Conservation (phyloP, 2,797 vertebrate genomes). For the Jordanella pulchra region DNA sequence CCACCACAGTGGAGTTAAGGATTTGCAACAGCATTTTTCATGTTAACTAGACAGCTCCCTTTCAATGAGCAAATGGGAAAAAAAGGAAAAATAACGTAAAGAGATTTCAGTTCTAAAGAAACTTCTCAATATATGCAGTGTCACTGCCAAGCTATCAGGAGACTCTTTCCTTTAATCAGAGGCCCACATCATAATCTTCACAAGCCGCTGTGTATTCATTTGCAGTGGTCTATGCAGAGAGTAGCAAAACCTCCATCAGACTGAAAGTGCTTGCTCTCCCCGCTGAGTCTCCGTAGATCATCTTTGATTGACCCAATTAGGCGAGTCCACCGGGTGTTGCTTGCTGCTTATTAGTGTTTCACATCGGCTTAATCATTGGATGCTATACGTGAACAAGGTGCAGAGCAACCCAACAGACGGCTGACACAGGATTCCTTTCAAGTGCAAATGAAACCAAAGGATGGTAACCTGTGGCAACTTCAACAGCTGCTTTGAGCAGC, state of each 20-base stretch:
- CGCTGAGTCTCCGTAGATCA: conserved; percentile 63
- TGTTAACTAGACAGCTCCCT: conserved; percentile 59
- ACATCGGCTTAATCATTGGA: conserved; percentile 72
- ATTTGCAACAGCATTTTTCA: conserved; percentile 60
- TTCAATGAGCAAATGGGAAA: conserved; percentile 25
- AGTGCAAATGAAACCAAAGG: conserved; percentile 68
- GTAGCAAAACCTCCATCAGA: conserved; percentile 48
- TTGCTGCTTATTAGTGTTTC: conserved; percentile 76
- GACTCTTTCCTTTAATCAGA: conserved; percentile 67
- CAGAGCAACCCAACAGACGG: conserved; percentile 62
- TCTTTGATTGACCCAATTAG: conserved; percentile 80
- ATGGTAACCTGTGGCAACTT: conserved; percentile 56
- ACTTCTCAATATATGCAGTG: conserved; percentile 53
- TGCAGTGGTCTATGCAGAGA: conserved; percentile 48
- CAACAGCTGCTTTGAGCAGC: conserved; percentile 49
- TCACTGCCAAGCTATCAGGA: conserved; percentile 56
- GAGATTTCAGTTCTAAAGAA: conserved; percentile 60
- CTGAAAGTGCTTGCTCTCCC: conserved; percentile 49
- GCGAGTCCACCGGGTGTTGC: conserved; percentile 70
- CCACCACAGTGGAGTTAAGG: conserved; percentile 45
- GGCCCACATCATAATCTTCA: conserved; percentile 56
- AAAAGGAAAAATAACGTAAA: conserved; percentile 36
- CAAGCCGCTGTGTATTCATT: conserved; percentile 47
- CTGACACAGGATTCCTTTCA: conserved; percentile 62
- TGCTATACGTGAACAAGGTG: conserved; percentile 65